These are phyloP conservation scores for Plebejus argus DNA, from an alignment of 2,888 invertebrate species.

Conservation along the genomic window DNA sequence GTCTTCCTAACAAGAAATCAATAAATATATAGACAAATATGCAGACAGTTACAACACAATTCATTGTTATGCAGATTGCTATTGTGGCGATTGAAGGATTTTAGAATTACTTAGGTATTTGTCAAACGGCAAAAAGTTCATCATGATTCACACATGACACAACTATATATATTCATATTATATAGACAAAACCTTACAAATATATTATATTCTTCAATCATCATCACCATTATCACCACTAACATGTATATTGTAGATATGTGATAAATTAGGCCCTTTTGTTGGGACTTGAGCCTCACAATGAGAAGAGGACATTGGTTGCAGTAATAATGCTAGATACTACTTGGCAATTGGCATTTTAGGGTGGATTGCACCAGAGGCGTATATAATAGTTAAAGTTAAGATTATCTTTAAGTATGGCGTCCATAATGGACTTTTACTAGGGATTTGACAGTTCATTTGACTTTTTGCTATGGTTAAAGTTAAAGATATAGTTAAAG, in stretches of 20 bases:
- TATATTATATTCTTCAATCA: background rate
- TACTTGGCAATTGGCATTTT: background rate
- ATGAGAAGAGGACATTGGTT: too few relatives aligned
- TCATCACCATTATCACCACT: background rate
- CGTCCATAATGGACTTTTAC: too few relatives aligned
- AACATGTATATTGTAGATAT: background rate
- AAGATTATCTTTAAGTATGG: too few relatives aligned
- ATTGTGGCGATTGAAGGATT: slow-evolving; percentile 8
- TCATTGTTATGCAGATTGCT: slow-evolving; percentile 4
- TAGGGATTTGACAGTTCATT: too few relatives aligned
- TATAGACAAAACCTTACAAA: background rate
- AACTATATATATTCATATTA: slow-evolving; percentile 2
- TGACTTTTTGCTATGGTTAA: too few relatives aligned
- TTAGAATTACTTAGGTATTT: slow-evolving; percentile 3
- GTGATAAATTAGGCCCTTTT: background rate
- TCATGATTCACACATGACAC: background rate
- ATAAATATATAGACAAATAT: background rate
- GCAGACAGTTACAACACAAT: background rate
- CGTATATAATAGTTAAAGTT: too few relatives aligned
- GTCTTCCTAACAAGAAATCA: background rate
- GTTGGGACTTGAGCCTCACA: too few relatives aligned
- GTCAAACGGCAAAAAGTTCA: background rate
- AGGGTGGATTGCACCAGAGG: too few relatives aligned
- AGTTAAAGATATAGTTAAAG: too few relatives aligned
- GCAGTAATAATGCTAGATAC: background rate